These are phyloP conservation scores for Melanchra persicariae DNA, from an alignment of 2,888 invertebrate species.

Conservation along the genomic window DNA sequence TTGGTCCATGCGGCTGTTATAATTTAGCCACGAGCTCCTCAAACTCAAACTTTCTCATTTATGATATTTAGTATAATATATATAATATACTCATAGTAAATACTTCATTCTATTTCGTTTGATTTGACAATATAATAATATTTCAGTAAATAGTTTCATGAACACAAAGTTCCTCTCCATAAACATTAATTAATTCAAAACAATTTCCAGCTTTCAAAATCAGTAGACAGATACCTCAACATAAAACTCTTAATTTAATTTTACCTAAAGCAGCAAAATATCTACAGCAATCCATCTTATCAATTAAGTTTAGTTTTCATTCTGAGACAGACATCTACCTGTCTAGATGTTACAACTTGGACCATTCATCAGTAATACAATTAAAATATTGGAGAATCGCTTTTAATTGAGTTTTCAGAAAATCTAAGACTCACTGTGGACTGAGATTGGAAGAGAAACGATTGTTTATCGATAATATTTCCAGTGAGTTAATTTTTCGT, in stretches of 20 bases:
- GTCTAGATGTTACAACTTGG: conserved; percentile 63
- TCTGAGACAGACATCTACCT: conserved; percentile 52
- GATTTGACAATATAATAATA: background rate
- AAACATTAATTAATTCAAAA: background rate
- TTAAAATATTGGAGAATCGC: conserved; percentile 72
- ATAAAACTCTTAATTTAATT: conserved; percentile 27
- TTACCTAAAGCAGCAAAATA: conserved; percentile 21
- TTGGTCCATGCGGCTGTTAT: too few species aligned
- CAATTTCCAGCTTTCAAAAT: background rate
- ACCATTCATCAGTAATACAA: conserved; percentile 76
- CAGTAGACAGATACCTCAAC: conserved; percentile 5
- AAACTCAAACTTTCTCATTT: too few species aligned
- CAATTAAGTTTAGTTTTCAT: conserved; percentile 56
- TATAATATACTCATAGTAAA: too few species aligned
- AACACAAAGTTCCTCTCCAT: background rate
- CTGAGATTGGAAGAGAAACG: conserved; percentile 43
- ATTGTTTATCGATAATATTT: conserved; percentile 59
- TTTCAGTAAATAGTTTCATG: background rate
- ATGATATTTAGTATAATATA: too few species aligned
- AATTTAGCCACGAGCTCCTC: too few species aligned
- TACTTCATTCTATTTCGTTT: too few species aligned
- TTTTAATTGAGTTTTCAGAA: conserved; percentile 76
- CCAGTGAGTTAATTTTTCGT: conserved; percentile 27
- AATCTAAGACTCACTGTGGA: conserved; percentile 60
- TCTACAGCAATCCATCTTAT: conserved; percentile 40